These are phyloP conservation scores for Haliclystus octoradiatus DNA, from an alignment of 30 jellyfish, hydroid and myxozoan species.

Conservation along the genomic window DNA sequence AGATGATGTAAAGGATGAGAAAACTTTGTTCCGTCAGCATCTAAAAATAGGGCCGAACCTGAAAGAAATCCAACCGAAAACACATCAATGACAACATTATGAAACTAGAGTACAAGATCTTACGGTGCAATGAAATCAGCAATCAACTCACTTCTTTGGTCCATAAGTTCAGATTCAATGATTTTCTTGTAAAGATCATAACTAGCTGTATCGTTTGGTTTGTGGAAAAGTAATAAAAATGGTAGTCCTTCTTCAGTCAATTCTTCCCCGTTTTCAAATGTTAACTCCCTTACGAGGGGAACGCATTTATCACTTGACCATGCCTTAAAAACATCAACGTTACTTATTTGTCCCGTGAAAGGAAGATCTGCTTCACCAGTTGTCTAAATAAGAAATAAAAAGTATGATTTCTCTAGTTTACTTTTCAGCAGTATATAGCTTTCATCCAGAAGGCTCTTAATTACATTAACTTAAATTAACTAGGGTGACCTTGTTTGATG, in stretches of 20 bases:
- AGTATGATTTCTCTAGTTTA: background rate
- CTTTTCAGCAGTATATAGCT: background rate
- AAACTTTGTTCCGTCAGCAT: constrained; percentile 88
- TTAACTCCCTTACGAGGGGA: constrained; percentile 90
- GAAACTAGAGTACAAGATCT: background rate
- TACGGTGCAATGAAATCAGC: background rate
- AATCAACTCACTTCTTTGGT: constrained; percentile 56
- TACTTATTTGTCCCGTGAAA: constrained; percentile 42
- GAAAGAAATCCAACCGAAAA: background rate
- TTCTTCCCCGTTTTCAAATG: constrained; percentile 97
- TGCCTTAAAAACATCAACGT: constrained; percentile 41
- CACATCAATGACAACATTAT: background rate
- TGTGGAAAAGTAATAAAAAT: constrained; percentile 79
- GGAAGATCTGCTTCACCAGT: constrained; percentile 69
- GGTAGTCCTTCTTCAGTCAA: constrained; percentile 98
- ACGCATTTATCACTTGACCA: constrained; percentile 93
- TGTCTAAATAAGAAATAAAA: constrained; percentile 35
- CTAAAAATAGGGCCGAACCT: constrained; percentile 72
- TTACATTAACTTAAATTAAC: background rate
- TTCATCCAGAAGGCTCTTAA: background rate
- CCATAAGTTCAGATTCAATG: constrained; percentile 55
- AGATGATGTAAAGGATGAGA: constrained; percentile 93
- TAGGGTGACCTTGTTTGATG: no score
- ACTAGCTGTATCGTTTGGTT: constrained; percentile 57
- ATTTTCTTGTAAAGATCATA: constrained; percentile 50